Evolutionary conservation across 2,888 invertebrate genomes (phyloP).

Genomic region (Zaprionus lineosus): DNA sequence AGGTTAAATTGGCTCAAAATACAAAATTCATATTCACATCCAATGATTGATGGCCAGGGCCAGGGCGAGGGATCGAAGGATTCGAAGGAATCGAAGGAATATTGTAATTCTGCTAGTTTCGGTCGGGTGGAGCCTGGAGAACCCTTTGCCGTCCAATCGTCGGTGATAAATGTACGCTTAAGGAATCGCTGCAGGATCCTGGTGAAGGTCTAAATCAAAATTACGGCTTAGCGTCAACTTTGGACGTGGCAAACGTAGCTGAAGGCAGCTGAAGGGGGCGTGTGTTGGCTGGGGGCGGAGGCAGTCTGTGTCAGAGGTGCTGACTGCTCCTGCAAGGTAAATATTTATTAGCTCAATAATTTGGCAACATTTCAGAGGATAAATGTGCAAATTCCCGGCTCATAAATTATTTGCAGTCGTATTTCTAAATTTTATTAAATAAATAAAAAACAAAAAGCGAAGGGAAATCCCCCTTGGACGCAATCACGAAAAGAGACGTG

Average conservation of each 20-base stretch:
- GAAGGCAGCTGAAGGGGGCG: neutral
- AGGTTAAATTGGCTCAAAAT: slow-evolving; percentile 40
- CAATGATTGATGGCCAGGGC: slow-evolving; percentile 54
- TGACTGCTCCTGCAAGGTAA: slow-evolving; percentile 53
- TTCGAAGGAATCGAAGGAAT: no score
- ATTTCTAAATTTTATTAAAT: slow-evolving; percentile 66
- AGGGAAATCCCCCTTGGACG: slow-evolving; percentile 26
- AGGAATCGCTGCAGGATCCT: slow-evolving; percentile 50
- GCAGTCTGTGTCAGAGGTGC: no score
- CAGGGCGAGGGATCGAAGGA: slow-evolving; percentile 1
- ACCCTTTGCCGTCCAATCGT: slow-evolving; percentile 34
- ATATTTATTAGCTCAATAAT: slow-evolving; percentile 71
- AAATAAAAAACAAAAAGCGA: slow-evolving; percentile 41
- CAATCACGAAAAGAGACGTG: slow-evolving; percentile 32
- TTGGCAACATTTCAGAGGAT: slow-evolving; percentile 68
- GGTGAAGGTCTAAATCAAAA: slow-evolving; percentile 53
- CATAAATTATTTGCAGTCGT: slow-evolving; percentile 63
- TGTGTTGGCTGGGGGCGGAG: slow-evolving; percentile 2
- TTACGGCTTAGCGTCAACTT: slow-evolving; percentile 53
- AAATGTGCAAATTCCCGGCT: slow-evolving; percentile 56
- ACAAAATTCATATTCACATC: slow-evolving; percentile 51
- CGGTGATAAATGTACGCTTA: slow-evolving; percentile 52
- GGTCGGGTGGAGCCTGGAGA: neutral
- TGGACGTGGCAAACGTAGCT: no score
- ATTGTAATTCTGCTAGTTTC: slow-evolving; percentile 30